Evolutionary conservation across 2,888 invertebrate genomes (phyloP), one percentile per base, ranked within the genome.

Genomic region (Cyrtodaria siliqua): DNA sequence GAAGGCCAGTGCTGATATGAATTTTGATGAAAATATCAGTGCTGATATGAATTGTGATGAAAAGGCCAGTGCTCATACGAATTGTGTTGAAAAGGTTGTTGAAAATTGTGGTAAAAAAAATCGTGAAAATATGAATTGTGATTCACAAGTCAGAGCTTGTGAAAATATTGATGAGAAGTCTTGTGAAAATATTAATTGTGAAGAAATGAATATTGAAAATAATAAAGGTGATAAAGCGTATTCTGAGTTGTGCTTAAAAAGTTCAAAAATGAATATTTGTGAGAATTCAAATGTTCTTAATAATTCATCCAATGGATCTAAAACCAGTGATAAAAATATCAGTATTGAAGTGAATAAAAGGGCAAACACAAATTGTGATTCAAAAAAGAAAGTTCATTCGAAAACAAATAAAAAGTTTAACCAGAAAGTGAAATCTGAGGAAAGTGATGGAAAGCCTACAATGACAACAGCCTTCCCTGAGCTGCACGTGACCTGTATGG

Each of bases 401-500:
- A 12, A 33, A 8, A 33, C 33, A 8, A 33, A 33, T 4, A 8
- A 8, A 33, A 33, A 33, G 12, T 12, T 12, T 33, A 33, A 33
- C 12, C 6, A 47, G 3, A n/a, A 47, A 2, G 60, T 44, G n/a
- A 16, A 18, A 18, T 9, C 9, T 6, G 26, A n/a, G 33, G 33
- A 33, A 33, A 12, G 12, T 33, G 33, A 8, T 33, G 33, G 33
- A 12, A 8, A 12, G 33, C 33, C 6, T 33, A 12, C 33, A 33
- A n/a, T n/a, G 33, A 33, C 33, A 8, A 12, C 4, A 33, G 33
- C 6, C 6, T 8, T 8, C 33, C 33, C 26, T 52, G 8, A 23
- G 18, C 9, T 27, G 14, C 29, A 24, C 27, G 53, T 86, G 50
- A 40, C 27, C n/a, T 76, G 78, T 66, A 55, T 53, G 50, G 73